Base-by-base conservation (phyloP, 1,140 invertebrate species). In the Drosophila sechellia region DNA sequence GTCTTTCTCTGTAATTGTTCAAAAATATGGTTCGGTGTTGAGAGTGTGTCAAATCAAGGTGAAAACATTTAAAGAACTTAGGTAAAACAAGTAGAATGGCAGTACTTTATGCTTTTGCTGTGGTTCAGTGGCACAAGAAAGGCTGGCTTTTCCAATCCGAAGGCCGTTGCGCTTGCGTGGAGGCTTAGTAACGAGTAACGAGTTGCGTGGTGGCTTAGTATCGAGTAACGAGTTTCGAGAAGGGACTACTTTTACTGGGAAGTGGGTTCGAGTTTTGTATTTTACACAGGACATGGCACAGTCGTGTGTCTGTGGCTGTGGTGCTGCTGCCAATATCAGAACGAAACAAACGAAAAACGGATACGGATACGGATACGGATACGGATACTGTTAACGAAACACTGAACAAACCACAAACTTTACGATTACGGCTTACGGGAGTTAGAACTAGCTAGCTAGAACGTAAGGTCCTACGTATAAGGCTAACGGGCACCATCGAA, bases 91-190 rank as follows among this genome's bases (percentile, higher is more conserved):
- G 58, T 6, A 57, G 58, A 66, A 77, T 57, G 79, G 85, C 77
- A 89, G 77, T 90, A 84, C 79, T 89, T 84, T 89, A 84, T 80
- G 84, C 84, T 80, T 80, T 89, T 89, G 72, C 81, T 74, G 57
- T 63, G 64, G 70, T 39, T 55, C 37, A 22, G 58, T 53, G 58
- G 58, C 17, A 40, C 57, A 49, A 37, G 45, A 60, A 27, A 34
- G 40, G 34, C 25, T 48, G 55, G 48, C 46, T 15, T 25, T 20
- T 58, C 53, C 4, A 12, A 56, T 74, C 48, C 55, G 50, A 45
- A 45, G 58, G 45, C 68, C 69, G 49, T 64, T 73, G 57, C 40
- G 52, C 54, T 71, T 60, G 46, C 27, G 48, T 75, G 45, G 13
- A 55, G 68, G 46, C n/a, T 70, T 59, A 15, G 49, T 61, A 60